A percentile compares a stretch with the other conserved stretches of the same genome.
phyloP scores from a whole-genome alignment of 2,113 vertebrate species.

The Nothoprocta perdicaria region DNA sequence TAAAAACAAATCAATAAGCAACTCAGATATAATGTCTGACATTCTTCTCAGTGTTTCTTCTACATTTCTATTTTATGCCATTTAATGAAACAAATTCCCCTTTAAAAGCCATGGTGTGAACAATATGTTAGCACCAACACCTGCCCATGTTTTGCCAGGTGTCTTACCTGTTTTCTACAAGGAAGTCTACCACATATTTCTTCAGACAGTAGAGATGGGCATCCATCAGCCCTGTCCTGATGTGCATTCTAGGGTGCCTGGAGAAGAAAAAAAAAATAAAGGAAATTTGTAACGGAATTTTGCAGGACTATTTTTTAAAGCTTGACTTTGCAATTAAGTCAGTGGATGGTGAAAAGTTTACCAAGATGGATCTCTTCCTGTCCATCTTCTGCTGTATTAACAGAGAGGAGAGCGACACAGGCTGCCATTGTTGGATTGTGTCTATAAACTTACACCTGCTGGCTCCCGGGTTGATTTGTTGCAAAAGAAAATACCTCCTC shows the following conservation, averaged over 20 bases:
- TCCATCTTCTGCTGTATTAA: not conserved
- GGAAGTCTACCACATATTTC: slow-evolving; percentile 94
- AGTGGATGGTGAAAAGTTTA: not conserved
- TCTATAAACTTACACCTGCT: slow-evolving; percentile 63
- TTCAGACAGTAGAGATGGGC: slow-evolving; percentile 98
- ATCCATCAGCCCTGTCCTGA: slow-evolving; percentile 93
- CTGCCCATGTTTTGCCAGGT: not conserved
- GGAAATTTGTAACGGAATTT: not conserved
- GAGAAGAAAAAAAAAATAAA: slow-evolving; percentile 21
- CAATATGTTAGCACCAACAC: not conserved
- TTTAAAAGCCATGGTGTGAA: not conserved
- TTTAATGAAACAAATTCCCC: not conserved
- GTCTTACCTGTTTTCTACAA: slow-evolving; percentile 91
- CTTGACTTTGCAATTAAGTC: not conserved
- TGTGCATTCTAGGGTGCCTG: slow-evolving; percentile 93
- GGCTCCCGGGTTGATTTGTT: slow-evolving; percentile 60
- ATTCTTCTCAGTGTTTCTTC: not conserved
- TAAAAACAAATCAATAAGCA: not conserved
- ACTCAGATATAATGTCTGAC: not conserved
- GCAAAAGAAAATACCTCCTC: slow-evolving; percentile 60
- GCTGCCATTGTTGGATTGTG: slow-evolving; percentile 17
- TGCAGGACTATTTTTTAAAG: not conserved
- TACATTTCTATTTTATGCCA: not conserved
- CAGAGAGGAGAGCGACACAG: not conserved
- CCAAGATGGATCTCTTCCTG: not conserved